phyloP scores from a whole-genome alignment of 2,113 vertebrate genomes.

The Prochilodus magdalenae region DNA sequence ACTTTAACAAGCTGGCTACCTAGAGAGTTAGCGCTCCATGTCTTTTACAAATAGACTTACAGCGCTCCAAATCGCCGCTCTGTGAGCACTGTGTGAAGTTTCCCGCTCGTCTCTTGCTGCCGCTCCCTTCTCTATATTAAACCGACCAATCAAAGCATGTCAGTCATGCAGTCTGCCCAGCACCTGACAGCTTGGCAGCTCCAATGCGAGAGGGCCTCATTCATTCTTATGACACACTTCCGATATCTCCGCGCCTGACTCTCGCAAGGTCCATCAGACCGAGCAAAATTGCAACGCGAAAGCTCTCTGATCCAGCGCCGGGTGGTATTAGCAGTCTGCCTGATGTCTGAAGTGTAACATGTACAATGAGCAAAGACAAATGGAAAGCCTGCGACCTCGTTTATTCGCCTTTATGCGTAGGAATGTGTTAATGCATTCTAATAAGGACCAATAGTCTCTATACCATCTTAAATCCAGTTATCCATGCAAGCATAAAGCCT shows the following conservation, averaged over 20 bases:
- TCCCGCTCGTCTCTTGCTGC: constrained; percentile 64
- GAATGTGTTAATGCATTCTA: constrained; percentile 13
- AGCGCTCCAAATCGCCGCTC: constrained; percentile 64
- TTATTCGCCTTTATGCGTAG: constrained; percentile 37
- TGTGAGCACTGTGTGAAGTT: constrained; percentile 65
- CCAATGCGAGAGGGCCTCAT: constrained; percentile 78
- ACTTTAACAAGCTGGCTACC: constrained; percentile 78
- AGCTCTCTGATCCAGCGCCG: constrained; percentile 55
- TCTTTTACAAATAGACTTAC: constrained; percentile 82
- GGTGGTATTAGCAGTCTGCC: constrained; percentile 53
- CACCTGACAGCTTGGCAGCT: constrained; percentile 79
- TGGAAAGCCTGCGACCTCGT: background rate
- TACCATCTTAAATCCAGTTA: constrained; percentile 4
- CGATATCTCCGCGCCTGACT: constrained; percentile 73
- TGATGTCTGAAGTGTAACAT: constrained; percentile 38
- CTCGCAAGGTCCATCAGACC: constrained; percentile 59
- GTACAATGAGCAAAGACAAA: constrained; percentile 18
- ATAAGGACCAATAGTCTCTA: constrained; percentile 22
- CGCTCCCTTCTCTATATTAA: constrained; percentile 77
- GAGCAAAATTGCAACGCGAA: constrained; percentile 57
- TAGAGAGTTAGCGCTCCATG: constrained; percentile 80
- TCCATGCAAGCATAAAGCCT: background rate
- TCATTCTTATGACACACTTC: constrained; percentile 82
- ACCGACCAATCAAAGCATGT: constrained; percentile 81
- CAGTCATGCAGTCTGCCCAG: constrained; percentile 78